These are phyloP conservation scores for Platysternon megacephalum DNA, from an alignment of 2,113 vertebrate genomes.

Conservation along the genomic window DNA sequence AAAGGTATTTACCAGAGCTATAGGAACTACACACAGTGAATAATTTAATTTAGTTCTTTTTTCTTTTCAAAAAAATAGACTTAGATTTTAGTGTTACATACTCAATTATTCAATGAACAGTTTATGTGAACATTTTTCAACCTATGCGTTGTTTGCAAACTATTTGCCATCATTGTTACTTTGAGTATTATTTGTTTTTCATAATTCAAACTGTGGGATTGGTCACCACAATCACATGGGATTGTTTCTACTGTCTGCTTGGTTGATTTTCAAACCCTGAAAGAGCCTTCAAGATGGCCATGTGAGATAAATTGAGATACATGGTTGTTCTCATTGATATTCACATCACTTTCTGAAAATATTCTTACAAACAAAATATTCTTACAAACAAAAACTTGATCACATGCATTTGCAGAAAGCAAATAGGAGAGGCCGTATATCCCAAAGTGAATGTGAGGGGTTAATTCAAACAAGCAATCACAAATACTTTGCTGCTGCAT, in stretches of 20 bases:
- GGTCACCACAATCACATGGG: slow-evolving; percentile 1
- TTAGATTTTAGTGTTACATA: neutral
- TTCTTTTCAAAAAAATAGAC: slow-evolving; percentile 9
- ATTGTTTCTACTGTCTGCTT: slow-evolving; percentile 5
- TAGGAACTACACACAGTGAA: neutral
- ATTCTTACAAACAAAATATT: neutral
- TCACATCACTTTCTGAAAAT: neutral
- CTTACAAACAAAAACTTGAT: neutral
- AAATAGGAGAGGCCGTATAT: neutral
- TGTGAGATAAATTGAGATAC: neutral
- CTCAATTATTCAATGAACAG: neutral
- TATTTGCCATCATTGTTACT: neutral
- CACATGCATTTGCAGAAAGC: neutral
- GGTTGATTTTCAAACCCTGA: slow-evolving; percentile 17
- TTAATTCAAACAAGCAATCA: neutral
- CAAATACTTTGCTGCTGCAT: neutral
- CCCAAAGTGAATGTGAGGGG: neutral
- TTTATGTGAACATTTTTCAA: neutral
- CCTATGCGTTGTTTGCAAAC: slow-evolving; percentile 1
- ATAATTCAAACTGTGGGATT: neutral
- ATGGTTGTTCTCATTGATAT: neutral
- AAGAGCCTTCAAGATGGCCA: neutral
- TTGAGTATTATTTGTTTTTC: slow-evolving; percentile 21
- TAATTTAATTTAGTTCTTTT: neutral
- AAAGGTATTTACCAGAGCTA: slow-evolving; percentile 9